phyloP scores from a whole-genome alignment of 1,140 invertebrate genomes.

The Mya arenaria region DNA sequence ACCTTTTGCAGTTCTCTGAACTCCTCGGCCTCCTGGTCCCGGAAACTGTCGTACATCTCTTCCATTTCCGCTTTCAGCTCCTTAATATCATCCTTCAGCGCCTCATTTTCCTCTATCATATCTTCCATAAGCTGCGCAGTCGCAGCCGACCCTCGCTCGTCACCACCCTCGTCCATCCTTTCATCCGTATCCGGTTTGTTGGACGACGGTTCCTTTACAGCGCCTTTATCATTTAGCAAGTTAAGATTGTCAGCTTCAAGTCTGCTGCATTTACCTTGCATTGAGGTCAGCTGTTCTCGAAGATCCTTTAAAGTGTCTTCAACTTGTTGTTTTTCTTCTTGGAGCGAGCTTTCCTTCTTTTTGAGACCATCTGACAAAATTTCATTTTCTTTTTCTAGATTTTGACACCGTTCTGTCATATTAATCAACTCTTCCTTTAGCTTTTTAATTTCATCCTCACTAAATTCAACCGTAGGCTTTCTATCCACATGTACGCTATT shows the following conservation, averaged over 20 bases:
- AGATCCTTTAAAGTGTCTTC: slow-evolving; percentile 61
- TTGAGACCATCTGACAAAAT: slow-evolving; percentile 53
- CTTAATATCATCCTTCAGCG: slow-evolving; percentile 95
- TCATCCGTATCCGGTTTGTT: slow-evolving; percentile 21
- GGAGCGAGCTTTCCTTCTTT: slow-evolving; percentile 62
- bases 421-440: slow-evolving; percentile 80
- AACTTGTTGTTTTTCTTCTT: slow-evolving; percentile 57
- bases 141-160: slow-evolving; percentile 54
- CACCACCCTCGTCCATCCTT: slow-evolving; percentile 25
- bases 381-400: slow-evolving; percentile 66
- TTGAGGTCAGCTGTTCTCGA: slow-evolving; percentile 55
- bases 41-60: slow-evolving; percentile 98
- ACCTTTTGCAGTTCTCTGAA: slow-evolving; percentile 88
- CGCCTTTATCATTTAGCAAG: slow-evolving; percentile 68
- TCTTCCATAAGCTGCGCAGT: slow-evolving; percentile 90
- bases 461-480: slow-evolving; percentile 10
- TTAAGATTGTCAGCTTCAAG: slow-evolving; percentile 68
- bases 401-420: slow-evolving; percentile 67
- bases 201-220: slow-evolving; percentile 55
- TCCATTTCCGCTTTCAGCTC: slow-evolving; percentile 98
- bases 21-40: slow-evolving; percentile 97
- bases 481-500: neutral
- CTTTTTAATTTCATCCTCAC: slow-evolving; percentile 64
- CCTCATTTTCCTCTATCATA: slow-evolving; percentile 97
- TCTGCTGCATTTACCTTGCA: slow-evolving; percentile 67